Conservation (phyloP, 2,113 vertebrate species). For the Oceanodroma tethys region DNA sequence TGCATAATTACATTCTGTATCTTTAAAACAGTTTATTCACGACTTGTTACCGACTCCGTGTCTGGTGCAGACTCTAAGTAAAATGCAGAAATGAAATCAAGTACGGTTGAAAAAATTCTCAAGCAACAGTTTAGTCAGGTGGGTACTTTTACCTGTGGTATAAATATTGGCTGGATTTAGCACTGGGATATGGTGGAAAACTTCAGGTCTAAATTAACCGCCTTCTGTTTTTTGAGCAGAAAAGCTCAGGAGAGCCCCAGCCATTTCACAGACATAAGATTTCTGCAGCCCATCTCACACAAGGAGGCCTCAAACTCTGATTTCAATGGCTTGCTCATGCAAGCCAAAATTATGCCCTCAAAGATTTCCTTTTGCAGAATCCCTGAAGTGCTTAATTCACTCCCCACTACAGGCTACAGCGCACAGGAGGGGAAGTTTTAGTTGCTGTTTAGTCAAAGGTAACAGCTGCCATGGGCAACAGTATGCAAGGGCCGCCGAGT, state of each 20-base stretch:
- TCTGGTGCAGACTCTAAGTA: not conserved
- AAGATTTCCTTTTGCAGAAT: not conserved
- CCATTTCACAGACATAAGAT: not conserved
- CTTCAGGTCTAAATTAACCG: not conserved
- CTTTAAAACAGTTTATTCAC: not conserved
- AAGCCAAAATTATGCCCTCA: not conserved
- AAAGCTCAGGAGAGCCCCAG: not conserved
- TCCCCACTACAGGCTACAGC: not conserved
- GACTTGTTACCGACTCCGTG: not conserved
- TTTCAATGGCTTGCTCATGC: not conserved
- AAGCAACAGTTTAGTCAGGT: not conserved
- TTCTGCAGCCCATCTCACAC: not conserved
- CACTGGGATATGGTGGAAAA: not conserved
- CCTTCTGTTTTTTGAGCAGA: not conserved
- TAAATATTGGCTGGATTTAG: not conserved
- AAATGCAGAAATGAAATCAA: not conserved
- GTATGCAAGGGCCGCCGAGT: rapidly evolving
- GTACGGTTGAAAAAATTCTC: not conserved
- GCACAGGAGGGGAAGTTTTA: not conserved
- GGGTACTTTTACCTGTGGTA: not conserved
- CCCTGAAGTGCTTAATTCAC: not conserved
- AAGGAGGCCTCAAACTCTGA: not conserved
- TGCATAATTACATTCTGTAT: not conserved
- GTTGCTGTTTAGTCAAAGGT: not conserved
- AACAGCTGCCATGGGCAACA: not conserved